Base-by-base conservation (phyloP, 2,888 invertebrate genomes). In the Ectemnius lituratus region DNA sequence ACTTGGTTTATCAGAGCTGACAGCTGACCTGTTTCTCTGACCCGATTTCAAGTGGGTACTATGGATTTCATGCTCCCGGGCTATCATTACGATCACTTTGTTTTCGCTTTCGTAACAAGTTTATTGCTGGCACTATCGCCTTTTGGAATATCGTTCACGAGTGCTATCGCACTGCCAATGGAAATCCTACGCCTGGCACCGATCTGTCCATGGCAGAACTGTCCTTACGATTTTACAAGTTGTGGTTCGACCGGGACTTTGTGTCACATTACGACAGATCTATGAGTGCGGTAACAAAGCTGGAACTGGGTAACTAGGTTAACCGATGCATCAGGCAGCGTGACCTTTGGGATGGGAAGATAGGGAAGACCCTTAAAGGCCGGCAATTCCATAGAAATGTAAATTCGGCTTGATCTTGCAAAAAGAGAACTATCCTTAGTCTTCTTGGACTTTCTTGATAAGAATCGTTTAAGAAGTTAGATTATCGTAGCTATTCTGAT, bases 261-360 rank as follows among this genome's bases (percentile, higher is more conserved):
- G 62, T 72, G 72, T 73, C 37, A 65, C 62, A 18, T 56, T 23
- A 57, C 63, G 75, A 64, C 61, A 62, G 72, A 77, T 77, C 63
- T 67, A 64, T 62, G 61, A 61, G 67, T 61, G 62, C 56, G 37
- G 67, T 37, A 56, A 52, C 59, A 45, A 67, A 14, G 23, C 27
- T 49, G 13, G 70, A 75, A 70, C 16, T 56, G 65, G 67, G 79
- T 73, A 82, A 80, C 73, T 78, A 72, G 78, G 80, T 81, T 73
- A 66, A 52, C 71, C 78, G 65, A 78, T 79, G 74, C 67, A 79
- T 79, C 78, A 78, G 74, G 20, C 67, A 57, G 69, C 11, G 6
- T 65, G 68, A 80, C 77, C 70, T 81, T 72, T 71, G 61, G 62
- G 75, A 80, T 82, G 73, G 59, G 52, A 49, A 72, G 80, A 79